These are phyloP conservation scores for Periphyllus acericola DNA, from an alignment of 2,888 invertebrate genomes.

Conservation along the genomic window DNA sequence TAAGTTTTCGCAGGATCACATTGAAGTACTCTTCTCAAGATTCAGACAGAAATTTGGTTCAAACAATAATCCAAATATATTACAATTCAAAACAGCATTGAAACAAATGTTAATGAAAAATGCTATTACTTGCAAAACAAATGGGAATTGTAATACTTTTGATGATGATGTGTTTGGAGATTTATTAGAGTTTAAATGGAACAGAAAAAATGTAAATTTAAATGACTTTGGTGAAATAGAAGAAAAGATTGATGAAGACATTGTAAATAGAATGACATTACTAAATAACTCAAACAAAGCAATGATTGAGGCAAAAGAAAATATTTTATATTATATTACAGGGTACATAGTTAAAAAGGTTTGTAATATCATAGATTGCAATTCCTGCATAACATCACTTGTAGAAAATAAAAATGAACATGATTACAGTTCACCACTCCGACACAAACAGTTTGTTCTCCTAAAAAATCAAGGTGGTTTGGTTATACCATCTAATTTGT, in stretches of 20 bases:
- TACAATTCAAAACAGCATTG: no score
- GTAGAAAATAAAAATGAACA: slow-evolving; percentile 5
- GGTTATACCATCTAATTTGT: no score
- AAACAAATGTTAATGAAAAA: background rate
- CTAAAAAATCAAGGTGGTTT: no score
- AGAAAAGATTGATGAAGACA: background rate
- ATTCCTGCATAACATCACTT: slow-evolving; percentile 18
- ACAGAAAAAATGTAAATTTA: background rate
- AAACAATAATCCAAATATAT: no score
- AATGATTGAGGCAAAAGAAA: slow-evolving; percentile 24
- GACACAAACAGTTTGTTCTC: no score
- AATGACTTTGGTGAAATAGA: no score
- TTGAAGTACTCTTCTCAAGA: no score
- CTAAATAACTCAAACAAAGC: slow-evolving; percentile 13
- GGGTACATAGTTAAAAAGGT: slow-evolving; percentile 5
- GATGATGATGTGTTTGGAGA: no score
- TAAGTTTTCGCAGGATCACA: no score
- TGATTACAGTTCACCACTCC: no score
- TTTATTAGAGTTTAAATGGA: no score
- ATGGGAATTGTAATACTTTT: background rate
- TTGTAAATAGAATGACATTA: slow-evolving; percentile 12
- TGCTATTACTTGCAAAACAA: background rate
- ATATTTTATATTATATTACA: slow-evolving; percentile 33
- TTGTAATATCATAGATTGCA: slow-evolving; percentile 24
- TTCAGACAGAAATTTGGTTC: no score